A percentile compares a stretch with the other conserved stretches of the same genome.
phyloP scores from a whole-genome alignment of 2,888 invertebrate genomes.

The Cataglyphis albicans region DNA sequence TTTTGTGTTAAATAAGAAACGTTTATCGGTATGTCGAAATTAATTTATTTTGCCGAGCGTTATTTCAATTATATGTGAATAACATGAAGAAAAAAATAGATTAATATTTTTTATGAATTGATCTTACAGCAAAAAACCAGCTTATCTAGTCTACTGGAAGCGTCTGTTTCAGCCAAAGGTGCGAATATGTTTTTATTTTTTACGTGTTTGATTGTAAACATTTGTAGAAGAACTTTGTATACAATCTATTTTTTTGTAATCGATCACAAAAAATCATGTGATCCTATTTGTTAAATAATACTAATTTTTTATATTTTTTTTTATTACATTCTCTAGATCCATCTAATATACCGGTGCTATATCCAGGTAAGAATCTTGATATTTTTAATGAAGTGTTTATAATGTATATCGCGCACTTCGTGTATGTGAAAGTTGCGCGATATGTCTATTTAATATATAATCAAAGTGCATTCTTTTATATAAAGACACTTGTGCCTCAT shows the following conservation, averaged over 20 bases:
- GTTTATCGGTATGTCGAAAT: constrained; percentile 32
- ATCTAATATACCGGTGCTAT: constrained; percentile 78
- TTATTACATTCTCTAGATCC: constrained; percentile 77
- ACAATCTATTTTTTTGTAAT: constrained; percentile 47
- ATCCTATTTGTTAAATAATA: constrained; percentile 22
- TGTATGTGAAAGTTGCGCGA: not conserved
- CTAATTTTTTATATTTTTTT: constrained; percentile 55
- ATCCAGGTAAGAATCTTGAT: constrained; percentile 83
- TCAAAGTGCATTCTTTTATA: constrained; percentile 16
- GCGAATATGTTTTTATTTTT: constrained; percentile 72
- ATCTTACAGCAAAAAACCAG: constrained; percentile 85
- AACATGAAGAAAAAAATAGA: constrained; percentile 16
- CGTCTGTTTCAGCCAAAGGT: constrained; percentile 85
- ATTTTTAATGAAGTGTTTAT: constrained; percentile 27
- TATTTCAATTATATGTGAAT: constrained; percentile 29
- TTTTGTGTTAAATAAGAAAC: constrained; percentile 20
- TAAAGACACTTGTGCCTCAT: not conserved
- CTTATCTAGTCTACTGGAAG: constrained; percentile 85
- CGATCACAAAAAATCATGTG: constrained; percentile 13
- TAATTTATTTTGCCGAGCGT: constrained; percentile 7
- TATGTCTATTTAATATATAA: not conserved
- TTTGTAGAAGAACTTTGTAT: constrained; percentile 40
- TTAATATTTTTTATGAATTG: constrained; percentile 66
- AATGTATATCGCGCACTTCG: constrained; percentile 9
- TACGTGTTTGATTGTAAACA: constrained; percentile 27